Evolutionary conservation across 2,888 invertebrate species (phyloP).

Genomic region (Sarcophaga caerulescens): DNA sequence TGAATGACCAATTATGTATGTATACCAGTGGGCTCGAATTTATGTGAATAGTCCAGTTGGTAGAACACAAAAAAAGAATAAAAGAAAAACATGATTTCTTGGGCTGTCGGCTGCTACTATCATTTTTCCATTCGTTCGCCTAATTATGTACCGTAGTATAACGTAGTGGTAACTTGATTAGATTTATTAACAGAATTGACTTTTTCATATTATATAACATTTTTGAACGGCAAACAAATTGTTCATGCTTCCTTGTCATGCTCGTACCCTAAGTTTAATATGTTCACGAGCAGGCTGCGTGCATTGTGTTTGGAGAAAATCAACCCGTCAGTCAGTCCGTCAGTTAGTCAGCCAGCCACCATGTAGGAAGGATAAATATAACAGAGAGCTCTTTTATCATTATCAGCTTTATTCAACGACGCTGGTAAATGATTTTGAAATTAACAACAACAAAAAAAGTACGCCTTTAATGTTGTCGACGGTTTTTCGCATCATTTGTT

Average conservation of each 20-base stretch:
- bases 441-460: background rate
- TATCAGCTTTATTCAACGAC: slow-evolving; percentile 34
- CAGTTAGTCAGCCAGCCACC: background rate
- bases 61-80: no score
- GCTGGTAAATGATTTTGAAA: slow-evolving; percentile 4
- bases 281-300: background rate
- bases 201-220: background rate
- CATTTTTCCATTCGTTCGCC: no score
- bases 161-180: no score
- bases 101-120: no score
- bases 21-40: no score
- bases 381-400: slow-evolving; percentile 14
- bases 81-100: no score
- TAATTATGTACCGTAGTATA: no score
- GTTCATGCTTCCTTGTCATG: background rate
- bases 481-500: slow-evolving; percentile 53
- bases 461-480: slow-evolving; percentile 35
- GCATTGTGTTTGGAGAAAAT: background rate
- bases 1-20: no score
- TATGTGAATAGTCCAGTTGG: no score
- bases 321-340: background rate
- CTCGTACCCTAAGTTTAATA: background rate
- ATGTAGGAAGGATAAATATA: slow-evolving; percentile 10
- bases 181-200: background rate
- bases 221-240: background rate